Conservation (phyloP, 1,140 invertebrate species). For the Saccostrea echinata region DNA sequence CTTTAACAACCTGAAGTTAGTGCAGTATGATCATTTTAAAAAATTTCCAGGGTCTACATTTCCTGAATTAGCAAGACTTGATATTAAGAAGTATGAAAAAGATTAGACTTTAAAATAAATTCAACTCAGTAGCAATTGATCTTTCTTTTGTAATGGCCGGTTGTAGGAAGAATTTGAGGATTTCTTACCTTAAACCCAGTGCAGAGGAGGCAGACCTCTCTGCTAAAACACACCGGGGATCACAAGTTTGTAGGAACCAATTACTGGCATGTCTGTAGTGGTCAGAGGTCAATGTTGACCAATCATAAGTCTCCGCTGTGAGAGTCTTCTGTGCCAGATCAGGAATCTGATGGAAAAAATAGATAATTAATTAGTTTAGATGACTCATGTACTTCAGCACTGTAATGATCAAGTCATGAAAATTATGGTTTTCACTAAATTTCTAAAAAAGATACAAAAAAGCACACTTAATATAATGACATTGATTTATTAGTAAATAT, state of each 20-base stretch:
- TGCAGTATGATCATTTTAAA: background rate
- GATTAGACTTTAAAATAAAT: background rate
- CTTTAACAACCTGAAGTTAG: conserved; percentile 82
- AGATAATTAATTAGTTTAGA: background rate
- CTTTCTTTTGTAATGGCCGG: too few relatives aligned
- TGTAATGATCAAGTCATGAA: too few relatives aligned
- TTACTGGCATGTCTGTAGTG: conserved; percentile 86
- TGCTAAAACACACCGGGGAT: conserved; percentile 86
- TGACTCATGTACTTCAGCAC: background rate
- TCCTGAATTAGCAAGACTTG: background rate
- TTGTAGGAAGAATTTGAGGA: background rate
- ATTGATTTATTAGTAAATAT: background rate
- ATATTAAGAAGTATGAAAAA: too few relatives aligned
- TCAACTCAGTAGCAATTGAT: background rate
- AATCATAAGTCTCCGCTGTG: conserved; percentile 85
- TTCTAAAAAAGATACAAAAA: too few relatives aligned
- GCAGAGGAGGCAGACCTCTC: conserved; percentile 80
- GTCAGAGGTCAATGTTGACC: conserved; percentile 86
- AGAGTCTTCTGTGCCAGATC: conserved; percentile 80
- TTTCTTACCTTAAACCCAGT: conserved; percentile 74
- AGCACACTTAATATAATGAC: background rate
- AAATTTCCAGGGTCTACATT: background rate
- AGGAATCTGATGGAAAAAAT: conserved; percentile 59
- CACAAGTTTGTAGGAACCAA: conserved; percentile 89
- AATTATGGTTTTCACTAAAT: too few relatives aligned